These are phyloP conservation scores for Enteromius treurensis DNA, from an alignment of 2,797 vertebrate genomes.

Conservation along the genomic window DNA sequence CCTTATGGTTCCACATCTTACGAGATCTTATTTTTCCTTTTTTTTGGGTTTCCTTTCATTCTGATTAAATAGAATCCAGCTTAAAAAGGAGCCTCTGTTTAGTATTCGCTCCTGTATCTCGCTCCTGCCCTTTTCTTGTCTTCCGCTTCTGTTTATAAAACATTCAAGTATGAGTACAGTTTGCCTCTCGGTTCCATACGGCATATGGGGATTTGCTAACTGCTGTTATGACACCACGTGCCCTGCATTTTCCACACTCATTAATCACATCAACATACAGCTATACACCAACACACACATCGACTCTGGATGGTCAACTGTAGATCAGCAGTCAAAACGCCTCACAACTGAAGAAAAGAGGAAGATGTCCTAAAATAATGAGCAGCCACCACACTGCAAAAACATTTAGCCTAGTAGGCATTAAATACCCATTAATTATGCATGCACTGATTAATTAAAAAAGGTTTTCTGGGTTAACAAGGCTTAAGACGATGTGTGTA, in stretches of 20 bases:
- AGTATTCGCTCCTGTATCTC: not conserved
- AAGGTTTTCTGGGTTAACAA: constrained; percentile 10
- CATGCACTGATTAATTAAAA: constrained; percentile 39
- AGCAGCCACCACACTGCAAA: not conserved
- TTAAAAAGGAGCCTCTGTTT: constrained; percentile 24
- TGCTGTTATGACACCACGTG: constrained; percentile 28
- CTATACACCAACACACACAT: constrained; percentile 4
- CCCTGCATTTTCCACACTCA: constrained; percentile 13
- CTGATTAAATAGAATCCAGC: constrained; percentile 4
- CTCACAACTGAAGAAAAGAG: constrained; percentile 2
- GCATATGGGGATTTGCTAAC: constrained; percentile 32
- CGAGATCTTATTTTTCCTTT: constrained; percentile 2
- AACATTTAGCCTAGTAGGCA: not conserved
- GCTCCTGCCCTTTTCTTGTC: not conserved
- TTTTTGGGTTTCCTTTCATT: constrained; percentile 1
- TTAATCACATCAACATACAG: constrained; percentile 31
- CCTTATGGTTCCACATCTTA: constrained; percentile 21
- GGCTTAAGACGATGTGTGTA: not conserved
- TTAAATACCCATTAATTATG: constrained; percentile 25
- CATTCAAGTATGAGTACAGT: not conserved
- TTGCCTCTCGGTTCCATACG: not conserved
- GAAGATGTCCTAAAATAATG: constrained; percentile 14
- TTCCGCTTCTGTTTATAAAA: constrained; percentile 1
- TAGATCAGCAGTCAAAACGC: not conserved
- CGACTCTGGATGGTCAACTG: not conserved